phyloP scores from a whole-genome alignment of 2,113 vertebrate genomes.

The Rhinopomastus cyanomelas region DNA sequence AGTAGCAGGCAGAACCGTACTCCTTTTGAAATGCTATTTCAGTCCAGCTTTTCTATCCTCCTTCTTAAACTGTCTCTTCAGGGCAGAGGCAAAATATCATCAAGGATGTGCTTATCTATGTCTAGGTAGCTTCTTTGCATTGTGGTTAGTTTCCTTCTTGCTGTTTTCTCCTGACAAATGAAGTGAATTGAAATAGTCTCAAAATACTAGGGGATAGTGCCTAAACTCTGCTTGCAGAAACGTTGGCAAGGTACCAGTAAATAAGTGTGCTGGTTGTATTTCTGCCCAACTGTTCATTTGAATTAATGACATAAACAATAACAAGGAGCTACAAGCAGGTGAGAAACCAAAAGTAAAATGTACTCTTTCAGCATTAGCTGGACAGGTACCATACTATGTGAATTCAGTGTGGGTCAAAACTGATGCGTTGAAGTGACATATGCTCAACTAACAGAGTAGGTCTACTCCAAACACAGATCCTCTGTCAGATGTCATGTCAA shows the following conservation, averaged over 20 bases:
- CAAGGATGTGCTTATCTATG: background rate
- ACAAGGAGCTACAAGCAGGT: background rate
- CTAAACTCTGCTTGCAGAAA: background rate
- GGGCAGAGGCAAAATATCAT: background rate
- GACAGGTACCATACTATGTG: too few relatives aligned
- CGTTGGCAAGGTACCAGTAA: background rate
- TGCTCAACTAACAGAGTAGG: background rate
- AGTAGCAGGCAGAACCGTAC: background rate
- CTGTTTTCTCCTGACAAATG: background rate
- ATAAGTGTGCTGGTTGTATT: background rate
- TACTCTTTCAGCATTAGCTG: background rate
- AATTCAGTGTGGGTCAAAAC: too few relatives aligned
- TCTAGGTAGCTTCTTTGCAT: background rate
- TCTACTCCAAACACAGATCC: background rate
- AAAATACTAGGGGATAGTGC: background rate
- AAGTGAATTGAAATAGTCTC: background rate
- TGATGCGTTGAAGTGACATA: rapidly evolving
- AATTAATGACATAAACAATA: background rate
- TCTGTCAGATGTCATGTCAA: background rate
- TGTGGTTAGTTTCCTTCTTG: background rate
- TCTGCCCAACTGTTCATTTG: background rate
- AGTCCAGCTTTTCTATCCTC: background rate
- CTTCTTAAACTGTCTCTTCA: background rate
- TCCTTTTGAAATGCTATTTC: background rate
- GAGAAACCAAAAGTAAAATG: background rate